Base-by-base conservation (phyloP, 2,888 invertebrate genomes). In the Mythimna loreyi region DNA sequence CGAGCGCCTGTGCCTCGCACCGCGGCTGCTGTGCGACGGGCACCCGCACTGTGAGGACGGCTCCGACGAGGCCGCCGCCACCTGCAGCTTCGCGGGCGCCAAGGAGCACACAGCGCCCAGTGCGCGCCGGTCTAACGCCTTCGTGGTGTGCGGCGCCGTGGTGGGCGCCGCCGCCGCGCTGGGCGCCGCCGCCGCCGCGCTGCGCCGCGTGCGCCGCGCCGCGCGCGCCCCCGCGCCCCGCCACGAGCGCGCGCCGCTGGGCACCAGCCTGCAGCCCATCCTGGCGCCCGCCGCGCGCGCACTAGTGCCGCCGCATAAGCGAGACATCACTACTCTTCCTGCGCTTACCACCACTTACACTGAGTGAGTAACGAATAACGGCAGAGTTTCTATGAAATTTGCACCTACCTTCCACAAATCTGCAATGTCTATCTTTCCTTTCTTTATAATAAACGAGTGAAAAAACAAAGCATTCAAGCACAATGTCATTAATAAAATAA, bases 41-140 rank as follows among this genome's bases (percentile, higher is more conserved):
- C 97, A 96, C 91, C 97, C 96, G 13, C 97, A 98, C 88, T 98
- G 98, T 89, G 97, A 97, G 1, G 98, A 98, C 92, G 98, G 98
- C 1, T 97, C 97, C 0, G 98, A 98, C 89, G 98, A 98, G 90
- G 94, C 96, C 8, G 96, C 96, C 1, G 96, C 97, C 2, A 96
- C 97, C 5, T 98, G 98, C 85, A 93, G 95, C 0, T 86, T 85
- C 76, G 82, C 87, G 0, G 78, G 73, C n/a, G 58, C 67, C 30
- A 57, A 53, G 33, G 80, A 75, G 21, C 64, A 53, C 9, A 21
- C 30, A 0, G 75, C 57, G 30, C 49, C 73, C 21, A 76, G 78
- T 40, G 49, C 72, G 57, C 85, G 88, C 0, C 83, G 84, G 52
- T 83, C 89, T 56, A 84, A 70, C 87, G 91, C 92, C 77, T 83